These are phyloP conservation scores for Pseudochaenichthys georgianus DNA, from an alignment of 2,797 vertebrate genomes.

Conservation along the genomic window DNA sequence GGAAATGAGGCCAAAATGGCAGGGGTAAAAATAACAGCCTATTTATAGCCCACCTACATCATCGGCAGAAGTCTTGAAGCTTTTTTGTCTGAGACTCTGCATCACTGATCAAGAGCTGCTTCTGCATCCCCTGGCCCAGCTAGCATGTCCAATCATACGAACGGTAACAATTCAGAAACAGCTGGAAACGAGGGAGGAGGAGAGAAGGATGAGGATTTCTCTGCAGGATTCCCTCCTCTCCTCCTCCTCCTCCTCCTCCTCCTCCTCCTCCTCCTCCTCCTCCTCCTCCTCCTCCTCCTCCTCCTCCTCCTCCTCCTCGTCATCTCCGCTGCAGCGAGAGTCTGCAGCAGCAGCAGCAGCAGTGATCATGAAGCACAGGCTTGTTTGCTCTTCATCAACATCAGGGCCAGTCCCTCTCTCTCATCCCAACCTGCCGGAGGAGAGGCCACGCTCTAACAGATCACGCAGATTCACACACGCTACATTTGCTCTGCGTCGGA, in stretches of 20 bases:
- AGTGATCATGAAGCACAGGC: slow-evolving; percentile 57
- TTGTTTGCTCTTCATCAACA: slow-evolving; percentile 76
- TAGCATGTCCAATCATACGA: slow-evolving; percentile 38
- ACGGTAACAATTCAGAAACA: slow-evolving; percentile 56
- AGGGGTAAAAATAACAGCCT: slow-evolving; percentile 87
- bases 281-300: slow-evolving; percentile 57
- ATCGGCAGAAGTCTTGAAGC: slow-evolving; percentile 80
- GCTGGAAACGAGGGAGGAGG: slow-evolving; percentile 55
- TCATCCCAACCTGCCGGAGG: slow-evolving; percentile 74
- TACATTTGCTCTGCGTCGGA: slow-evolving; percentile 76
- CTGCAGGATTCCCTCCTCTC: slow-evolving; percentile 72
- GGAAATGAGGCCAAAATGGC: slow-evolving; percentile 88
- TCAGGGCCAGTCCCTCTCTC: slow-evolving; percentile 62
- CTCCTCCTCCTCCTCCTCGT: slow-evolving; percentile 53
- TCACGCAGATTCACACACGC: slow-evolving; percentile 79
- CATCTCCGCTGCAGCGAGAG: slow-evolving; percentile 69
- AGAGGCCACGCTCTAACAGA: slow-evolving; percentile 74
- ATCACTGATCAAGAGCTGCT: slow-evolving; percentile 60
- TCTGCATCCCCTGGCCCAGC: slow-evolving; percentile 44
- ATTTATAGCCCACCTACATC: slow-evolving; percentile 87
- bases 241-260: no score
- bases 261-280: slow-evolving; percentile 54
- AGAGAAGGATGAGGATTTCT: slow-evolving; percentile 59
- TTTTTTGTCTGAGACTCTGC: slow-evolving; percentile 72
- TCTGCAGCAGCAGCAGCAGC: slow-evolving; percentile 34